Evolutionary conservation across 2,888 invertebrate species (phyloP).

Genomic region (Melikaiella ostensackeni): DNA sequence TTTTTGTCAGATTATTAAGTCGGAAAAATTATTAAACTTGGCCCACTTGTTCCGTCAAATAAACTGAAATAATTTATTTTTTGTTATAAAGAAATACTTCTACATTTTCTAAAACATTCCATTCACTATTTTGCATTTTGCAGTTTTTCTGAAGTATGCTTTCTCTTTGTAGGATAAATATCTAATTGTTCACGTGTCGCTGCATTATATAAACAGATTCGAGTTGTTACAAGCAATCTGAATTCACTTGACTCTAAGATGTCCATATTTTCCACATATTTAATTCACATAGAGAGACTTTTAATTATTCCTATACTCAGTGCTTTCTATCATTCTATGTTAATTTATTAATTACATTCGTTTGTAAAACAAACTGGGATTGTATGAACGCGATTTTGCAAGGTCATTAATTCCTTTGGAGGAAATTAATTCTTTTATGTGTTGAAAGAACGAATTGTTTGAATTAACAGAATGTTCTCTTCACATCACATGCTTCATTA

Average conservation of each 20-base stretch:
- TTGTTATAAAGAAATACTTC: not conserved
- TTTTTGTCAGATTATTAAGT: no score
- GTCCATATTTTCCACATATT: not conserved
- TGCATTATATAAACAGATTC: not conserved
- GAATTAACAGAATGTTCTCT: no score
- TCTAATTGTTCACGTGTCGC: not conserved
- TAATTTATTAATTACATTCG: not conserved
- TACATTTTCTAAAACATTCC: not conserved
- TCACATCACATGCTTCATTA: no score
- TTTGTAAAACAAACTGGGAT: not conserved
- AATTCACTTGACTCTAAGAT: not conserved
- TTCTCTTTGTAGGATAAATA: not conserved
- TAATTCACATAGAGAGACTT: not conserved
- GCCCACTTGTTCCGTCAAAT: not conserved
- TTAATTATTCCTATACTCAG: not conserved
- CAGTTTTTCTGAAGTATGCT: not conserved
- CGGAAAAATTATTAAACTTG: not conserved
- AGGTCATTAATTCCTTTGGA: constrained; percentile 6
- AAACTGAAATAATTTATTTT: not conserved
- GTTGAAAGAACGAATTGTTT: not conserved
- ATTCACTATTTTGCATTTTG: not conserved
- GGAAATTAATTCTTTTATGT: not conserved
- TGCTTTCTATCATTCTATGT: not conserved
- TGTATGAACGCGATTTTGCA: not conserved
- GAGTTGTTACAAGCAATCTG: not conserved